Evolutionary conservation across 1,140 invertebrate genomes (phyloP).

Genomic region (Drosophila sucinea): DNA sequence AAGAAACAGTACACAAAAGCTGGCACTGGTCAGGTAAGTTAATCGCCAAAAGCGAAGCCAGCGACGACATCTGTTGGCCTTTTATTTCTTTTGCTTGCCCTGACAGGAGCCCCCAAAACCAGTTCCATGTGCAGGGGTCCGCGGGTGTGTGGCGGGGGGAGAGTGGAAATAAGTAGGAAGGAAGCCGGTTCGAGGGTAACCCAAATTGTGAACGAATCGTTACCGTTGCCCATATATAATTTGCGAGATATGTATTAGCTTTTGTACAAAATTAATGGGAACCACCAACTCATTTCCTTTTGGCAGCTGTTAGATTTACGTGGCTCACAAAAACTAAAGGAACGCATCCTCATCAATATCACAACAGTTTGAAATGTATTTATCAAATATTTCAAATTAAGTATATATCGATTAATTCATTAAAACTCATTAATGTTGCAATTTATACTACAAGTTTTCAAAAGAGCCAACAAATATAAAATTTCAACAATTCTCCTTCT

Average conservation of each 20-base stretch:
- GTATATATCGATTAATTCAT: slow-evolving; percentile 28
- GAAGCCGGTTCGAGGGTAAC: slow-evolving; percentile 62
- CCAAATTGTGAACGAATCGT: slow-evolving; percentile 60
- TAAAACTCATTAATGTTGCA: slow-evolving; percentile 36
- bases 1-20: slow-evolving; percentile 25
- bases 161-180: neutral
- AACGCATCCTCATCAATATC: slow-evolving; percentile 8
- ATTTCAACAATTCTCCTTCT: slow-evolving; percentile 12
- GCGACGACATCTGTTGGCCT: slow-evolving; percentile 61
- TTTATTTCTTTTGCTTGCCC: slow-evolving; percentile 18
- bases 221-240: slow-evolving; percentile 77
- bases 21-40: slow-evolving; percentile 59
- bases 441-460: neutral
- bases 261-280: slow-evolving; percentile 67
- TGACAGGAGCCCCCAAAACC: slow-evolving; percentile 38
- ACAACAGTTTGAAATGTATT: neutral
- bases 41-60: slow-evolving; percentile 45
- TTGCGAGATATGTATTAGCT: slow-evolving; percentile 65
- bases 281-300: slow-evolving; percentile 33
- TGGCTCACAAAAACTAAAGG: slow-evolving; percentile 33
- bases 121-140: slow-evolving; percentile 12
- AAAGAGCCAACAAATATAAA: slow-evolving; percentile 9
- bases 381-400: slow-evolving; percentile 39
- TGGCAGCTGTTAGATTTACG: slow-evolving; percentile 74
- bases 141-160: neutral